Percentiles rank a stretch among this genome's conserved stretches.
phyloP scores from a whole-genome alignment of 2,888 invertebrate genomes.

The Torymus texanus region DNA sequence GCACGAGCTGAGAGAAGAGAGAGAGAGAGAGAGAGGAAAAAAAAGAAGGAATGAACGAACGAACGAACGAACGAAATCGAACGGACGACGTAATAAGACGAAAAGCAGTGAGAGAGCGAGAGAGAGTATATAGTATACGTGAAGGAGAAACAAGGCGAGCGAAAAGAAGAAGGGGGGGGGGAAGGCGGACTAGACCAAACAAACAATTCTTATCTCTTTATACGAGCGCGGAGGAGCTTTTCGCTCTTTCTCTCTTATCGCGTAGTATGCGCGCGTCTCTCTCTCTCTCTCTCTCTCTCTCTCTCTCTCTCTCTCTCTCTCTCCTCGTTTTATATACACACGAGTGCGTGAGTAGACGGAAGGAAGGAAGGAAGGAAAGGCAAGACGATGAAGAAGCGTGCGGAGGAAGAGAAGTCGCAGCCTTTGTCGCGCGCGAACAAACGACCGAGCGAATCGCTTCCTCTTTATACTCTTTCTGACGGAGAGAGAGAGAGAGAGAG shows the following conservation, averaged over 20 bases:
- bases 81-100: conserved; percentile 43
- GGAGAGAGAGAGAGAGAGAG: conserved; percentile 12
- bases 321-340: no score
- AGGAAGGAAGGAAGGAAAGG: no score
- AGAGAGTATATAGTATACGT: conserved; percentile 12
- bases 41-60: conserved; percentile 6
- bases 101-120: conserved; percentile 40
- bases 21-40: conserved; percentile 20
- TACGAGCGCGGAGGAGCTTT: conserved; percentile 40
- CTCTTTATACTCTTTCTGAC: conserved; percentile 32
- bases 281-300: no score
- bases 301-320: no score
- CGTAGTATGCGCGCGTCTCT: no score
- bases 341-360: no score
- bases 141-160: conserved; percentile 36
- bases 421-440: conserved; percentile 53
- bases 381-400: no score
- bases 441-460: conserved; percentile 46
- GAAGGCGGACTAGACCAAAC: conserved; percentile 60
- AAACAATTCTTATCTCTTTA: conserved; percentile 67
- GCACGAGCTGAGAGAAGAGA: conserved; percentile 25
- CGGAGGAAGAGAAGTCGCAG: background rate
- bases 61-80: conserved; percentile 25
- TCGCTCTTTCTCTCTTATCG: no score
- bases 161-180: no score